Percentiles rank a stretch among this genome's conserved stretches.
phyloP scores from a whole-genome alignment of 30 jellyfish, hydroid and myxozoan species.

The Catostylus mosaicus region DNA sequence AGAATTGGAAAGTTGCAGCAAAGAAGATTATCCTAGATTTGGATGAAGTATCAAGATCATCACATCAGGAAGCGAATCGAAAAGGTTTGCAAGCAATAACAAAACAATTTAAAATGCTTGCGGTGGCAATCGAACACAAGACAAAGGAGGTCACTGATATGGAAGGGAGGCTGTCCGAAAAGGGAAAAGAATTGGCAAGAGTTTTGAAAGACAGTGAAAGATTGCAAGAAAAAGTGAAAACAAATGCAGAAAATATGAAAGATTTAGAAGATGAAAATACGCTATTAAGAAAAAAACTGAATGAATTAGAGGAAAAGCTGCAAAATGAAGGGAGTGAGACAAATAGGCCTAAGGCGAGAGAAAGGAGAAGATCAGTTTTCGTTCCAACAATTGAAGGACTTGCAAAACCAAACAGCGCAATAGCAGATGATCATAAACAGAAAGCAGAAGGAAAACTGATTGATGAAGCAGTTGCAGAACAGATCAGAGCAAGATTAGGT shows the following conservation, averaged over 20 bases:
- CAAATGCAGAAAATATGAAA: not conserved
- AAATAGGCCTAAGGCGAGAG: constrained; percentile 12
- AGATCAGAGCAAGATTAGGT: not conserved
- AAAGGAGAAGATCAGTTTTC: constrained; percentile 22
- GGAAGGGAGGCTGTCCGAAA: constrained; percentile 45
- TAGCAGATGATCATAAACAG: not conserved
- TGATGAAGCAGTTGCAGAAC: not conserved
- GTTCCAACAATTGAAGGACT: constrained; percentile 52
- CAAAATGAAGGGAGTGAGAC: not conserved
- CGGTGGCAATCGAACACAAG: constrained; percentile 44
- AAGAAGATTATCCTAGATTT: constrained; percentile 38
- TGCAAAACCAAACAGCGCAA: constrained; percentile 44
- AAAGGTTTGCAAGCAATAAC: constrained; percentile 25
- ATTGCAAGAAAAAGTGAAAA: constrained; percentile 10
- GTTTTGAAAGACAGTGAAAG: constrained; percentile 21
- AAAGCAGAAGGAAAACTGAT: not conserved
- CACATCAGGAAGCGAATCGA: constrained; percentile 46
- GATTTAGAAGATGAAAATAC: constrained; percentile 14
- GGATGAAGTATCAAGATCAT: constrained; percentile 34
- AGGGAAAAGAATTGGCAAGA: constrained; percentile 31
- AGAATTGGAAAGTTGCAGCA: constrained; percentile 55
- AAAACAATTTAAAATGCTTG: constrained; percentile 53
- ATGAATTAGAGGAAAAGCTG: constrained; percentile 24
- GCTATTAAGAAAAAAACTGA: constrained; percentile 3
- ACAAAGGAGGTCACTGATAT: constrained; percentile 29